phyloP scores from a whole-genome alignment of 2,113 vertebrate species.

The Esox niger region DNA sequence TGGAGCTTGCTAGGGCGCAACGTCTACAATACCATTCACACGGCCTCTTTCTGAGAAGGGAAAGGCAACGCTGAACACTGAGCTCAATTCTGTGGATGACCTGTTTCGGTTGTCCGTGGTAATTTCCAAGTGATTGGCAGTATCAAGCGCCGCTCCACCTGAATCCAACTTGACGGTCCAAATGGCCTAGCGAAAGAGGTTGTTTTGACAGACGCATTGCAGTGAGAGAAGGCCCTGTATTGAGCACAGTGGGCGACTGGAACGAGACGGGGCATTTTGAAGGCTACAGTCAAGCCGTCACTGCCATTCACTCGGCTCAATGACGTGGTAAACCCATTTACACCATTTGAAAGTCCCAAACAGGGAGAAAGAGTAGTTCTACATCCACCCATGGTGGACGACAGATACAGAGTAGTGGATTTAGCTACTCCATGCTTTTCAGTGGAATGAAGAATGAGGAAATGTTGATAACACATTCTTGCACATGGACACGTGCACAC shows the following conservation, averaged over 20 bases:
- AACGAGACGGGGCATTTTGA: background rate
- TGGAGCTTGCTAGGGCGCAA: background rate
- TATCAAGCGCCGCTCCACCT: constrained; percentile 24
- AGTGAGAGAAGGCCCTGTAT: constrained; percentile 17
- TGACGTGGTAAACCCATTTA: constrained; percentile 42
- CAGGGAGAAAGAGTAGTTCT: constrained; percentile 17
- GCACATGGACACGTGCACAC: background rate
- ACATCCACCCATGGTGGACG: constrained; percentile 19
- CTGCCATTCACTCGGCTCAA: constrained; percentile 32
- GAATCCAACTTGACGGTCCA: constrained; percentile 17
- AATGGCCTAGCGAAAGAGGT: constrained; percentile 2
- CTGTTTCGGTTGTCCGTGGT: constrained; percentile 21
- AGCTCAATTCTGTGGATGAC: too few relatives aligned
- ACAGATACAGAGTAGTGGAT: constrained; percentile 11
- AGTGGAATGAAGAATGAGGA: background rate
- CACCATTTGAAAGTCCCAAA: constrained; percentile 31
- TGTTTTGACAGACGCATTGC: constrained; percentile 27
- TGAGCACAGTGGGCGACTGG: constrained; percentile 11
- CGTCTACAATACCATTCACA: background rate
- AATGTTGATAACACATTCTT: background rate
- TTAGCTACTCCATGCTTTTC: background rate
- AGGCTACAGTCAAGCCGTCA: constrained; percentile 22
- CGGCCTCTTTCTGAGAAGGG: constrained; percentile 9
- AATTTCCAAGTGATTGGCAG: constrained; percentile 39
- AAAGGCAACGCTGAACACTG: background rate